These are phyloP conservation scores for Cerceris ruficornis DNA, from an alignment of 2,888 invertebrate genomes.

Conservation along the genomic window DNA sequence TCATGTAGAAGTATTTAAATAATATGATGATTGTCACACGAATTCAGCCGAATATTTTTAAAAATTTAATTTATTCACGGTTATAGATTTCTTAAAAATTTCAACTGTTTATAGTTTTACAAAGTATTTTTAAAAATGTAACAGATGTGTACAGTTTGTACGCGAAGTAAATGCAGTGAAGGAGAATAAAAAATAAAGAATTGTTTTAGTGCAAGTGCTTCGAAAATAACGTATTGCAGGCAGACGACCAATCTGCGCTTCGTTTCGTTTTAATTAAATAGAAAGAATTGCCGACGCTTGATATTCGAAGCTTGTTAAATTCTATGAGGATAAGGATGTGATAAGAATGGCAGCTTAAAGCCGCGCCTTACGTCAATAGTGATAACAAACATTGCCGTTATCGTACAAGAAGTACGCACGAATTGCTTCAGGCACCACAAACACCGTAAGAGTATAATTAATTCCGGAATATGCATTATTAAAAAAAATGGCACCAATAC, in stretches of 20 bases:
- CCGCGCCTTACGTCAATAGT: constrained; percentile 34
- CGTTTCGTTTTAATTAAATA: neutral
- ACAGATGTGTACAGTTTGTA: too few relatives aligned
- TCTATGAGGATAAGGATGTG: constrained; percentile 25
- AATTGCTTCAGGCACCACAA: neutral
- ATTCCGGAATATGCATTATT: neutral
- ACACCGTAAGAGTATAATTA: neutral
- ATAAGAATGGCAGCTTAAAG: constrained; percentile 30
- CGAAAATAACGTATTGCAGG: neutral
- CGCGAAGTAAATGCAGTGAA: too few relatives aligned
- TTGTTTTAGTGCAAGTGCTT: too few relatives aligned
- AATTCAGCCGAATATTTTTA: too few relatives aligned
- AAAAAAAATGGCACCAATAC: neutral
- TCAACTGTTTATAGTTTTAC: too few relatives aligned
- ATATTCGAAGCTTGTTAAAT: constrained; percentile 10
- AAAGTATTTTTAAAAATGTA: too few relatives aligned
- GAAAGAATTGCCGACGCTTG: constrained; percentile 11
- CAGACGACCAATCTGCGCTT: neutral
- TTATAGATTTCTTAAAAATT: too few relatives aligned
- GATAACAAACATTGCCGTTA: constrained; percentile 20
- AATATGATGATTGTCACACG: too few relatives aligned
- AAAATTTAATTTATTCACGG: too few relatives aligned
- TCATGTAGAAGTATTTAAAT: too few relatives aligned
- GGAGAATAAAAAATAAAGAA: too few relatives aligned
- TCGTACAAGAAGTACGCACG: constrained; percentile 1